A percentile compares a stretch with the other conserved stretches of the same genome.
These are phyloP conservation scores for Capricornis sumatraensis DNA, from an alignment of 2,113 vertebrate species.

Conservation along the genomic window DNA sequence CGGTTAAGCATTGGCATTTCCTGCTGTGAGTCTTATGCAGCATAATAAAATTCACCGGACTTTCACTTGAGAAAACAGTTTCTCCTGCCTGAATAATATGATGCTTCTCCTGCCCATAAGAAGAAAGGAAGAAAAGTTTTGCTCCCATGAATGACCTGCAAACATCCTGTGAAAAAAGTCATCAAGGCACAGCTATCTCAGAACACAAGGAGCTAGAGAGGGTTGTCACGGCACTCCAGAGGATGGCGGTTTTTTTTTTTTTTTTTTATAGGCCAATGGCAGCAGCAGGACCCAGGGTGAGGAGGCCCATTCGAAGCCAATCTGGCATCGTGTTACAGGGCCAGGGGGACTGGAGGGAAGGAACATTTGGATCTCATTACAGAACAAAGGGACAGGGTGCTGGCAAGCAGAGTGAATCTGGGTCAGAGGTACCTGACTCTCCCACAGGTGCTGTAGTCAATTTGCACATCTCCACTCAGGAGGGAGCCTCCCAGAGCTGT, in stretches of 20 bases:
- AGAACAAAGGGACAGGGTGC: slow-evolving; percentile 73
- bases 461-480: slow-evolving; percentile 77
- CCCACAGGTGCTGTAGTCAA: slow-evolving; percentile 74
- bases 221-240: neutral
- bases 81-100: neutral
- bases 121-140: neutral
- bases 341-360: slow-evolving; percentile 61
- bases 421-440: slow-evolving; percentile 73
- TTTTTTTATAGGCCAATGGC: slow-evolving; percentile 3
- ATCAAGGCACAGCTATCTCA: neutral
- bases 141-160: neutral
- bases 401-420: slow-evolving; percentile 75
- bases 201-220: neutral
- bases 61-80: neutral
- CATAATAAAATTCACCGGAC: neutral
- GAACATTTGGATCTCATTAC: slow-evolving; percentile 75
- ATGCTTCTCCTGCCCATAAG: neutral
- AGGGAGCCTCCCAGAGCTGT: slow-evolving; percentile 65
- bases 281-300: slow-evolving; percentile 5
- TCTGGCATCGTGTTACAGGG: slow-evolving; percentile 65
- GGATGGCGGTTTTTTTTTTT: neutral
- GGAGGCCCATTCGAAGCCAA: slow-evolving; percentile 11
- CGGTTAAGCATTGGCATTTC: neutral
- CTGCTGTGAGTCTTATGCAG: neutral
- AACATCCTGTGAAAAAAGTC: neutral